Evolutionary conservation across 2,888 invertebrate species (phyloP).

Genomic region (Acanthosepion esculentum): DNA sequence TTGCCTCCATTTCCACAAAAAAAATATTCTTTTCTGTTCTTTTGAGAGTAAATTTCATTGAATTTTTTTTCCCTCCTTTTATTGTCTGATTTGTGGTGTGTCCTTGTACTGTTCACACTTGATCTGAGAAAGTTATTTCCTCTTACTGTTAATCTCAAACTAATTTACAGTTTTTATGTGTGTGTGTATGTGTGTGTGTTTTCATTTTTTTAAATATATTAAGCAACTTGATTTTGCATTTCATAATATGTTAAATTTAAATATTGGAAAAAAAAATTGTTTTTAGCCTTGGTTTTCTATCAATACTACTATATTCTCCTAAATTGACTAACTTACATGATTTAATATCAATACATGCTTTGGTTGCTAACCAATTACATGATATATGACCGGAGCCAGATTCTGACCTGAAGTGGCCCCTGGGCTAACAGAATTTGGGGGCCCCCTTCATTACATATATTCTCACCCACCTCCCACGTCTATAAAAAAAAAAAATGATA

Average conservation of each 20-base stretch:
- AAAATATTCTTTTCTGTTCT: background rate
- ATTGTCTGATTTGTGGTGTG: background rate
- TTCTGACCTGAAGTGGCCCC: too few relatives aligned
- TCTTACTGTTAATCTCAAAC: background rate
- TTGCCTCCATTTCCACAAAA: background rate
- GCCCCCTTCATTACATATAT: too few relatives aligned
- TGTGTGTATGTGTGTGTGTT: background rate
- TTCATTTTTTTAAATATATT: background rate
- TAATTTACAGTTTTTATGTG: background rate
- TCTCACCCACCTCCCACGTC: too few relatives aligned
- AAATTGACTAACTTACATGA: too few relatives aligned
- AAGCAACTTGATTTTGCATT: background rate
- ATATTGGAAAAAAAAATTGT: background rate
- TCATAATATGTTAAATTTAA: background rate
- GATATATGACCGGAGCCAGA: too few relatives aligned
- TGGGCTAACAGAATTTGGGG: too few relatives aligned
- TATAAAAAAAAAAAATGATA: too few relatives aligned
- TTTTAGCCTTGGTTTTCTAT: background rate
- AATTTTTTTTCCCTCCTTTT: background rate
- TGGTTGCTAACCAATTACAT: too few relatives aligned
- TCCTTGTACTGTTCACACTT: background rate
- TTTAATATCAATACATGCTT: too few relatives aligned
- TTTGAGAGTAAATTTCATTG: background rate
- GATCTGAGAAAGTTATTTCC: background rate
- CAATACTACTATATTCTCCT: too few relatives aligned